Evolutionary conservation across 2,888 invertebrate species (phyloP).

Genomic region (Mimumesa dahlbomi): DNA sequence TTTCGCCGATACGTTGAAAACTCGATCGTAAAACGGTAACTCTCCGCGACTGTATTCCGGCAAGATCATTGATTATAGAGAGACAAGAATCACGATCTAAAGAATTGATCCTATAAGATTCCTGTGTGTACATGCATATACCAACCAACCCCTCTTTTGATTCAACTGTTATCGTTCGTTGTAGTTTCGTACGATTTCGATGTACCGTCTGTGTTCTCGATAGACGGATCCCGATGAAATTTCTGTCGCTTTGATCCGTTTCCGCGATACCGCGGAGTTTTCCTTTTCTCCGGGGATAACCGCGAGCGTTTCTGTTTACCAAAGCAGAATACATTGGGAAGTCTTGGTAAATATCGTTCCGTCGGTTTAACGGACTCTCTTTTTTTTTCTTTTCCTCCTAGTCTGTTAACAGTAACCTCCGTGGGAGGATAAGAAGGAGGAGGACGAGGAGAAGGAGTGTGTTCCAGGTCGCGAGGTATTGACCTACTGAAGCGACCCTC

Average conservation of each 20-base stretch:
- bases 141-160: too few relatives aligned
- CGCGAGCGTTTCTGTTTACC: slow-evolving; percentile 51
- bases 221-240: slow-evolving; percentile 45
- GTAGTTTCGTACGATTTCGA: slow-evolving; percentile 9
- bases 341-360: slow-evolving; percentile 58
- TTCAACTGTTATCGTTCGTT: too few relatives aligned
- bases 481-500: slow-evolving; percentile 72
- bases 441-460: slow-evolving; percentile 24
- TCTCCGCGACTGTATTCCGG: slow-evolving; percentile 47
- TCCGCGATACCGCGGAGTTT: slow-evolving; percentile 5
- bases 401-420: not conserved
- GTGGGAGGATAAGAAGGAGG: too few relatives aligned
- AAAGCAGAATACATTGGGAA: slow-evolving; percentile 47
- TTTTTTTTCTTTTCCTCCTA: not conserved
- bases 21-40: slow-evolving; percentile 67
- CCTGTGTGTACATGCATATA: too few relatives aligned
- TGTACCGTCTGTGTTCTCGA: slow-evolving; percentile 23
- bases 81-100: too few relatives aligned
- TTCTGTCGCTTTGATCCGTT: slow-evolving; percentile 40
- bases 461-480: slow-evolving; percentile 67
- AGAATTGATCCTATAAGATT: too few relatives aligned
- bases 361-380: too few relatives aligned
- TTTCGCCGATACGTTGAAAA: slow-evolving; percentile 60
- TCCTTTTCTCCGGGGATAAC: not conserved
- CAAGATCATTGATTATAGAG: slow-evolving; percentile 46